These are phyloP conservation scores for Diploscapter pachys DNA, from an alignment of 1,140 invertebrate species.

Conservation along the genomic window DNA sequence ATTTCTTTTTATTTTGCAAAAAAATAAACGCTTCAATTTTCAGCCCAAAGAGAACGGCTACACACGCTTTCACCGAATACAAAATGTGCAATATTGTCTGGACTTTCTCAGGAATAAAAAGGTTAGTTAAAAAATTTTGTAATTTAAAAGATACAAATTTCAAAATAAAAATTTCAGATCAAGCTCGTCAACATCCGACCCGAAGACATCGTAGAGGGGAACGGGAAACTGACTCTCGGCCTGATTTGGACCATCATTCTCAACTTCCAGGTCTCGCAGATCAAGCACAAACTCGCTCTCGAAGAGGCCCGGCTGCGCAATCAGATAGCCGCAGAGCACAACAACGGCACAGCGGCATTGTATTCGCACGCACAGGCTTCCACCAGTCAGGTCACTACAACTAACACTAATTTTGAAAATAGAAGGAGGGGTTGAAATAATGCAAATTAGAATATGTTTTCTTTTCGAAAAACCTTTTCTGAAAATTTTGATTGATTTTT, in stretches of 20 bases:
- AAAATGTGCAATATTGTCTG: conserved; percentile 76
- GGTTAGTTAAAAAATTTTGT: conserved; percentile 34
- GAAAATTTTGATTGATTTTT: too few relatives aligned
- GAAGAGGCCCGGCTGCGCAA: neutral
- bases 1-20: conserved; percentile 48
- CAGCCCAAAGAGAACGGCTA: conserved; percentile 89
- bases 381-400: neutral
- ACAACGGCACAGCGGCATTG: neutral
- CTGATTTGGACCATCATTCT: conserved; percentile 83
- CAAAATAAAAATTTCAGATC: conserved; percentile 61
- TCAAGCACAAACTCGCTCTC: conserved; percentile 45
- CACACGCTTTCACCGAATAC: conserved; percentile 94
- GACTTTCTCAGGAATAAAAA: conserved; percentile 53
- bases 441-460: too few relatives aligned
- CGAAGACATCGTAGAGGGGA: conserved; percentile 99
- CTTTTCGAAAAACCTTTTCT: too few relatives aligned
- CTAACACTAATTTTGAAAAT: too few relatives aligned
- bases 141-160: too few relatives aligned
- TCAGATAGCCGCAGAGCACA: conserved; percentile 19
- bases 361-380: too few relatives aligned
- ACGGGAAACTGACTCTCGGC: conserved; percentile 94
- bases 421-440: too few relatives aligned
- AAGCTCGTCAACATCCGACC: conserved; percentile 97
- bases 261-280: conserved; percentile 58
- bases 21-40: conserved; percentile 47